Evolutionary conservation across 2,113 vertebrate species (phyloP), one percentile per base, ranked within the genome.

Genomic region (Cottus gobio): DNA sequence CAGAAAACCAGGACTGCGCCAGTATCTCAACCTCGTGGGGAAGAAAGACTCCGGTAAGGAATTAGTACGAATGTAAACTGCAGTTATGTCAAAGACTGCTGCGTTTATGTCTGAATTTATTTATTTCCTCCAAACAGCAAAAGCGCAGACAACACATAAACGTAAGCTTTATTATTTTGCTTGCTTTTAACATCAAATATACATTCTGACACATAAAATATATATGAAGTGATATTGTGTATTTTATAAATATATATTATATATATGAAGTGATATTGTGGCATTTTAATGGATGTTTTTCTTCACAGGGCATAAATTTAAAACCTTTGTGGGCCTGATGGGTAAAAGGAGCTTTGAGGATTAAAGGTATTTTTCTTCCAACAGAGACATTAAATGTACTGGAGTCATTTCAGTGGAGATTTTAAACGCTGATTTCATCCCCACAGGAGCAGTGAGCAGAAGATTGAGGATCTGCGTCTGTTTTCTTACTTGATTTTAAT

Each of bases 251-350:
- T 50, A 50, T 50, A 9, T 50, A 9, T n/a, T 52, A 68, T 10
- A 20, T 12, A 6, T 7, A 3, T 18, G 0, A 15, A 46, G 3
- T 24, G 36, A 16, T 3, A 64, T 10, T 57, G 10, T 7, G 8
- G 5, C 2, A n/a, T 61, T 58, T 44, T 5, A 26, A 65, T 9
- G 0, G 0, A 4, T 48, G 1, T 24, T 56, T 77, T 71, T 0
- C 26, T 36, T 58, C 93, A 56, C 93, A 98, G 97, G 95, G 77
- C 93, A 96, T 80, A 97, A 93, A 95, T 96, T 96, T 91, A 95
- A 96, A 90, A 95, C 95, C 82, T 98, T 97, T 94, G 95, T 97
- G 92, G 96, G 96, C 92, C 94, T 98, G 89, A 98, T 97, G 97
- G 96, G 97, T 75, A 98, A 97, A 95, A 95, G 96, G 90, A 92